Conservation (phyloP, 2,797 vertebrate species). For the Leptatherina wallacei region DNA sequence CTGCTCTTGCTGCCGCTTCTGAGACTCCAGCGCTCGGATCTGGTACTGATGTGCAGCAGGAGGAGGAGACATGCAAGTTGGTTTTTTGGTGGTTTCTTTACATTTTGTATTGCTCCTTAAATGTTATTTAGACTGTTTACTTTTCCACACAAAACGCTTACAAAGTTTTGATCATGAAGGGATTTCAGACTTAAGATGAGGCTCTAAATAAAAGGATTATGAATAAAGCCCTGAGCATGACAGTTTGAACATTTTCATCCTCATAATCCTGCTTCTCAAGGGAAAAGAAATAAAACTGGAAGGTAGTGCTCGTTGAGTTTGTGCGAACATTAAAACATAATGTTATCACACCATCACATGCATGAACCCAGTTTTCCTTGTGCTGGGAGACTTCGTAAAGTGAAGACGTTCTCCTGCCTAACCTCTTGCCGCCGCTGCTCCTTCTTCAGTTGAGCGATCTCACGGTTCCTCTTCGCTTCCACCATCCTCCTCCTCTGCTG, state of each 20-base stretch:
- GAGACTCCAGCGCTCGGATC: constrained; percentile 94
- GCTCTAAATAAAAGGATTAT: constrained; percentile 44
- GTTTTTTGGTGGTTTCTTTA: neutral
- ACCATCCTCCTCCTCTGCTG: constrained; percentile 92
- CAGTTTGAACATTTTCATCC: constrained; percentile 14
- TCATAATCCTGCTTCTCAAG: constrained; percentile 15
- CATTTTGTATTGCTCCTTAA: neutral
- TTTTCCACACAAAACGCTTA: constrained; percentile 30
- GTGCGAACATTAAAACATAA: constrained; percentile 13
- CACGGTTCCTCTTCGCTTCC: constrained; percentile 93
- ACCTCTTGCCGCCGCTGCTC: constrained; percentile 97
- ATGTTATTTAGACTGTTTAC: neutral
- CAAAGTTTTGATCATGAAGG: constrained; percentile 24
- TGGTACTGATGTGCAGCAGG: constrained; percentile 86
- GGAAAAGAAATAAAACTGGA: constrained; percentile 18
- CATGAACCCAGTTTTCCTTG: constrained; percentile 5
- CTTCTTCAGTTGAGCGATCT: constrained; percentile 97
- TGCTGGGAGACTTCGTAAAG: neutral
- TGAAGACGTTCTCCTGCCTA: constrained; percentile 5
- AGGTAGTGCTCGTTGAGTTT: neutral
- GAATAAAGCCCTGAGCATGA: constrained; percentile 7
- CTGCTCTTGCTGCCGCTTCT: constrained; percentile 96
- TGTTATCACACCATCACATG: neutral
- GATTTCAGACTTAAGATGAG: constrained; percentile 20
- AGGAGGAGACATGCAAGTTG: neutral